Evolutionary conservation across 2,797 vertebrate genomes (phyloP).

Genomic region (Alca torda): DNA sequence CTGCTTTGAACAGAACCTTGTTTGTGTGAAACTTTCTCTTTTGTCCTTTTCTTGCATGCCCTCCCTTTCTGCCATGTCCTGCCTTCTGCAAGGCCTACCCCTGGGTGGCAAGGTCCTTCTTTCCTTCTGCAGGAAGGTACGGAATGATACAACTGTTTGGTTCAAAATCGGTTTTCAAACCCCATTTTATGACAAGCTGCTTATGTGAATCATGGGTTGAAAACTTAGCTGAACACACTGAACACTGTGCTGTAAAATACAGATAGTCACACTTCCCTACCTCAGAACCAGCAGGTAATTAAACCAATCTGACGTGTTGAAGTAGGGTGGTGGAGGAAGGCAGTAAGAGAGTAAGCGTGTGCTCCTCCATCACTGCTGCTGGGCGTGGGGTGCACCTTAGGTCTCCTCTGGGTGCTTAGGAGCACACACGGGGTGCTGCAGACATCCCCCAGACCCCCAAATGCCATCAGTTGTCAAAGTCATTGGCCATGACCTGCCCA

Average conservation of each 20-base stretch:
- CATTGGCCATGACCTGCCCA: not conserved
- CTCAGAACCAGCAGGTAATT: not conserved
- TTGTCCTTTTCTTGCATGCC: not conserved
- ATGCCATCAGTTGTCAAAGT: not conserved
- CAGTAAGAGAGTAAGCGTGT: not conserved
- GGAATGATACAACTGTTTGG: not conserved
- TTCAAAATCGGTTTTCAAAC: not conserved
- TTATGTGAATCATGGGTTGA: rapidly evolving
- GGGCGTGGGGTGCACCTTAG: rapidly evolving
- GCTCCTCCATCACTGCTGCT: not conserved
- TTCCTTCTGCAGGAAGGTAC: not conserved
- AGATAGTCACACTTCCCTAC: not conserved
- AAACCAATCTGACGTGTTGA: not conserved
- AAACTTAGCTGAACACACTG: not conserved
- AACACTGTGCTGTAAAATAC: not conserved
- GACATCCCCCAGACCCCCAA: not conserved
- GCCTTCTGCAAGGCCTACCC: not conserved
- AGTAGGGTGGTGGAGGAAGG: not conserved
- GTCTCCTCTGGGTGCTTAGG: not conserved
- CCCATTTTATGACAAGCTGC: not conserved
- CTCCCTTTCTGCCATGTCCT: not conserved
- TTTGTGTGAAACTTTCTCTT: not conserved
- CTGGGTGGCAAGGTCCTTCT: not conserved
- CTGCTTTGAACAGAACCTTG: not conserved
- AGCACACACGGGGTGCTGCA: rapidly evolving